Evolutionary conservation across 2,797 vertebrate genomes (phyloP), one percentile per base, ranked within the genome.

Genomic region (Danio kyathit): DNA sequence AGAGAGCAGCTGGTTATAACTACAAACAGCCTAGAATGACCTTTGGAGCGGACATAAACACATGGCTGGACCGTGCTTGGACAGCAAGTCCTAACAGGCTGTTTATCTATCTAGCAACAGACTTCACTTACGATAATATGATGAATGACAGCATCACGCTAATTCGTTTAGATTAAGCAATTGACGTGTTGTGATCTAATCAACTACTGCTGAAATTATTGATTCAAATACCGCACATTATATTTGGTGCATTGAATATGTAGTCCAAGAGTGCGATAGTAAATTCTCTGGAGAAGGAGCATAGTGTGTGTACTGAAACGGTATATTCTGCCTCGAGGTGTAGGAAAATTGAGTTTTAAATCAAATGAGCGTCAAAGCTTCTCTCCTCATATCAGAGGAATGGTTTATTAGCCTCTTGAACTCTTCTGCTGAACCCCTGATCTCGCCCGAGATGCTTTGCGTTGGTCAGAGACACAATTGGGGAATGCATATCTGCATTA

Each of bases 351-450:
- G 14, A 65, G 59, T 61, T 83, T 83, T 76, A 84, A 76, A 86
- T 86, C 72, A 84, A 73, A 82, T 72, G 51, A 56, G 51, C 0
- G 44, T 65, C 51, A 71, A 61, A 78, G 81, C 80, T 46, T 19
- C 57, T 52, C 48, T 65, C 29, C 16, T 76, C 71, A 21, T 59
- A 67, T 59, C 21, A 51, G 44, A 46, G 49, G n/a, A 59, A 78
- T 56, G 41, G 74, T 81, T 78, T 86, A 84, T 86, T 84, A 81
- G 57, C 77, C 74, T 74, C 57, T 80, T 80, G 64, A 84, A 76
- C 72, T 21, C 48, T 51, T 43, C 72, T 17, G 60, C 43, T 76
- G 69, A 86, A 72, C 64, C 4, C 19, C 67, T 59, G 73, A 79
- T 76, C 11, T 54, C 54, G 70, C 56, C 40, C 63, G 1, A 71